phyloP scores from a whole-genome alignment of 1,140 invertebrate species.

The Camponotus vicinus region DNA sequence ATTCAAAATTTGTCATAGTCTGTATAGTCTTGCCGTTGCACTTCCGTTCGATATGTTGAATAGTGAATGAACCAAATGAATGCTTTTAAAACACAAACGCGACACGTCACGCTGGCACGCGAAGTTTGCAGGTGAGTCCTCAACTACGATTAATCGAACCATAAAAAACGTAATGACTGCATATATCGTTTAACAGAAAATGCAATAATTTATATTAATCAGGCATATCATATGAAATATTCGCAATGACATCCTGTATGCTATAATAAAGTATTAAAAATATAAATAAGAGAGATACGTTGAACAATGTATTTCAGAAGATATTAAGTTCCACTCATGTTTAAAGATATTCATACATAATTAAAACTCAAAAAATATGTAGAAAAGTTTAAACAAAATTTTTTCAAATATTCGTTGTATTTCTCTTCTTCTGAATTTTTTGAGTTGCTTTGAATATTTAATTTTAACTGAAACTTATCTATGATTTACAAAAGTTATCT shows the following conservation, averaged over 20 bases:
- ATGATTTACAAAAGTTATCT: neutral
- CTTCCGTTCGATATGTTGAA: slow-evolving; percentile 70
- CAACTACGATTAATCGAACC: neutral
- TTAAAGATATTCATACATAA: neutral
- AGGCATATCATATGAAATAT: neutral
- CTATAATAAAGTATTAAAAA: neutral
- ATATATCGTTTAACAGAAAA: slow-evolving; percentile 2
- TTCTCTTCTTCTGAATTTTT: neutral
- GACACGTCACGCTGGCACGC: slow-evolving; percentile 36
- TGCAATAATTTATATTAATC: neutral
- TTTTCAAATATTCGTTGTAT: neutral
- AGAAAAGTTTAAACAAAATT: neutral
- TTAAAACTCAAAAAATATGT: neutral
- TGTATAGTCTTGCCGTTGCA: slow-evolving; percentile 21
- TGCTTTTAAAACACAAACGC: slow-evolving; percentile 67
- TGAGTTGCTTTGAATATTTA: neutral
- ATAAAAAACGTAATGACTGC: neutral
- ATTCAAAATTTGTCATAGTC: slow-evolving; percentile 42
- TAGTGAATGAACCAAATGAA: slow-evolving; percentile 51
- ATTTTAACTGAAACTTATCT: neutral
- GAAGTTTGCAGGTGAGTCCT: slow-evolving; percentile 47
- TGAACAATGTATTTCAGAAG: neutral
- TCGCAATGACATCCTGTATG: neutral
- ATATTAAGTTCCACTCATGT: neutral
- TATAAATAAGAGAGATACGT: neutral